Conservation (phyloP, 1,140 invertebrate species). For the Tetranychus cinnabarinus region DNA sequence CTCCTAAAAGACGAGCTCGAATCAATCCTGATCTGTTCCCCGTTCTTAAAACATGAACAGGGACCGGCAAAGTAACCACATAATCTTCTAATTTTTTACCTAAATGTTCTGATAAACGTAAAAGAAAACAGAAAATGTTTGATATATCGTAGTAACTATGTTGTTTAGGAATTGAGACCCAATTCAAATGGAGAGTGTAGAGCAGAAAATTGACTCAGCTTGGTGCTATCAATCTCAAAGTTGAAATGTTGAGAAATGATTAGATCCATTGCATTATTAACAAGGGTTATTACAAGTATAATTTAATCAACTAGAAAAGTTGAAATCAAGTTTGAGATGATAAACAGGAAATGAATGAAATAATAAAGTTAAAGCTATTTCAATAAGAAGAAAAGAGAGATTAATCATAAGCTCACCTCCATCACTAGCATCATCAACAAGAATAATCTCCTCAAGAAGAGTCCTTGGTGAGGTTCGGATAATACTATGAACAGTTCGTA, state of each 20-base stretch:
- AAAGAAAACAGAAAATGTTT: background rate
- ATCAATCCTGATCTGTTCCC: constrained; percentile 76
- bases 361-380: background rate
- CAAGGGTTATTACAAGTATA: too few relatives aligned
- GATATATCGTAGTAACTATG: background rate
- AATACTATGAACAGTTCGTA: constrained; percentile 25
- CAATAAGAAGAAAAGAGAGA: constrained; percentile 6
- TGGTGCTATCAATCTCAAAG: too few relatives aligned
- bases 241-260: too few relatives aligned
- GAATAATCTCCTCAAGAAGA: constrained; percentile 24
- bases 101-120: constrained; percentile 39
- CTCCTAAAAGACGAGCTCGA: constrained; percentile 66
- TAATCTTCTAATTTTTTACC: constrained; percentile 70
- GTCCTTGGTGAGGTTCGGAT: constrained; percentile 23
- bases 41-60: constrained; percentile 45
- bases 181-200: too few relatives aligned
- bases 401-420: constrained; percentile 13
- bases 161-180: constrained; percentile 7
- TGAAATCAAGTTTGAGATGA: too few relatives aligned
- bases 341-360: constrained; percentile 5
- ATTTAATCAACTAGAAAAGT: too few relatives aligned
- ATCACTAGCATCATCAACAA: constrained; percentile 29
- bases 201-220: too few relatives aligned
- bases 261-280: too few relatives aligned
- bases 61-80: constrained; percentile 53